These are phyloP conservation scores for Augochlorella aurata DNA, from an alignment of 2,888 invertebrate species.

Conservation along the genomic window DNA sequence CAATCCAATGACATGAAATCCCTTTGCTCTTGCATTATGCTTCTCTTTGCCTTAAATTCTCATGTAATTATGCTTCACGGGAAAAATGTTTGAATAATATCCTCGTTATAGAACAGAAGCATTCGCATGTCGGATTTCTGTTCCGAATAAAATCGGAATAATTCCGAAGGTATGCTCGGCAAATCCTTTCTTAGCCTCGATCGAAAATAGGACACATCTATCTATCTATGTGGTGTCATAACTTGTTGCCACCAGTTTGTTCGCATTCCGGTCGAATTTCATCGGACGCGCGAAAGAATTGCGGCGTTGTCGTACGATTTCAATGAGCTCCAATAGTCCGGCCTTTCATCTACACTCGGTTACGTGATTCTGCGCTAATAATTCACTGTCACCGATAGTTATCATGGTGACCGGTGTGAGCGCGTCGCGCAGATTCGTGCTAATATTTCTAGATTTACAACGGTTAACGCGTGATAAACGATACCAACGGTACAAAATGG, in stretches of 20 bases:
- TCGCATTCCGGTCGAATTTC: conserved; percentile 70
- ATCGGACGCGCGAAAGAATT: conserved; percentile 41
- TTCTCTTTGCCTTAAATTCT: too few relatives aligned
- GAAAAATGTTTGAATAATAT: neutral
- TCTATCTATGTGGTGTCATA: conserved; percentile 46
- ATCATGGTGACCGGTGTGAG: conserved; percentile 54
- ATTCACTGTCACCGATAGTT: conserved; percentile 72
- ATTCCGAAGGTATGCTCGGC: neutral
- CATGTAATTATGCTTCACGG: neutral
- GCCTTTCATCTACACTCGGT: conserved; percentile 52
- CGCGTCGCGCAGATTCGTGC: conserved; percentile 13
- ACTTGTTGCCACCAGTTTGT: conserved; percentile 69
- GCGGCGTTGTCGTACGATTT: conserved; percentile 44
- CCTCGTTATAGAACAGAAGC: too few relatives aligned
- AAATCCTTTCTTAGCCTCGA: neutral
- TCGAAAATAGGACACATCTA: conserved; percentile 43
- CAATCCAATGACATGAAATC: too few relatives aligned
- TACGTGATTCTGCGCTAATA: conserved; percentile 65
- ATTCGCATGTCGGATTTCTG: conserved; percentile 8
- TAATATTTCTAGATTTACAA: conserved; percentile 39
- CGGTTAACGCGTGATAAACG: conserved; percentile 17
- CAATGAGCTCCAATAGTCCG: conserved; percentile 57
- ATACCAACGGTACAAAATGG: conserved; percentile 11
- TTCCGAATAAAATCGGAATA: conserved; percentile 19
- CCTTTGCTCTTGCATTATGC: too few relatives aligned